These are phyloP conservation scores for Beris morrisii DNA, from an alignment of 2,888 invertebrate genomes.

Conservation along the genomic window DNA sequence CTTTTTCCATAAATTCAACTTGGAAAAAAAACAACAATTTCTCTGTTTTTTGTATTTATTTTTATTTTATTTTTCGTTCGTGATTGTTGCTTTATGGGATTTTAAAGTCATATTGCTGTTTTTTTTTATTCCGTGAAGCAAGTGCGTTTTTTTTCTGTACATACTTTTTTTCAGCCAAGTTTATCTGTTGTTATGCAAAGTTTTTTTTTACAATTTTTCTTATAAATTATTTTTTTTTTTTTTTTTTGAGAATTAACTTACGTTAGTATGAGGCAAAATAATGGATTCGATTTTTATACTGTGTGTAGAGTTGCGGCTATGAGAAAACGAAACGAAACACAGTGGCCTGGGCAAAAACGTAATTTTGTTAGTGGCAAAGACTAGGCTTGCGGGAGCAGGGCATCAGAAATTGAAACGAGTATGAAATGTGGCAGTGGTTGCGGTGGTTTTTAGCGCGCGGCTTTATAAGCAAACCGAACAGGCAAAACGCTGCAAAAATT, in stretches of 20 bases:
- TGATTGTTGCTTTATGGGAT: slow-evolving; percentile 27
- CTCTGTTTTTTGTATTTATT: slow-evolving; percentile 2
- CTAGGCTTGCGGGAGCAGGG: too few relatives aligned
- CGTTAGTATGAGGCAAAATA: neutral
- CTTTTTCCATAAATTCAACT: slow-evolving; percentile 26
- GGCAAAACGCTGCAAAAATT: too few relatives aligned
- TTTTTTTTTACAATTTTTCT: slow-evolving; percentile 14
- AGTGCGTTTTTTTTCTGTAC: slow-evolving; percentile 20
- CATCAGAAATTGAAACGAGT: too few relatives aligned
- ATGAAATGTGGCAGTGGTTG: too few relatives aligned
- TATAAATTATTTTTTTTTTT: neutral
- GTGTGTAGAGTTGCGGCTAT: too few relatives aligned
- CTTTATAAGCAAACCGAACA: too few relatives aligned
- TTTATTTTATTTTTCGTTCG: slow-evolving; percentile 23
- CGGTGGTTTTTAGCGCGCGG: too few relatives aligned
- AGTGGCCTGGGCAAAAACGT: too few relatives aligned
- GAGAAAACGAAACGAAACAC: too few relatives aligned
- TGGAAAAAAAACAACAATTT: slow-evolving; percentile 11
- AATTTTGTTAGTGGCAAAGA: too few relatives aligned
- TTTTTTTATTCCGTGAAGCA: slow-evolving; percentile 22
- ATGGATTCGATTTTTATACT: too few relatives aligned
- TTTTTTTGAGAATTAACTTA: neutral
- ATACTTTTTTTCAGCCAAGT: neutral
- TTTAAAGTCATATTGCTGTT: slow-evolving; percentile 22
- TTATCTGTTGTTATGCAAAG: slow-evolving; percentile 16